phyloP scores from a whole-genome alignment of 2,113 vertebrate species.

The Patagioenas fasciata region DNA sequence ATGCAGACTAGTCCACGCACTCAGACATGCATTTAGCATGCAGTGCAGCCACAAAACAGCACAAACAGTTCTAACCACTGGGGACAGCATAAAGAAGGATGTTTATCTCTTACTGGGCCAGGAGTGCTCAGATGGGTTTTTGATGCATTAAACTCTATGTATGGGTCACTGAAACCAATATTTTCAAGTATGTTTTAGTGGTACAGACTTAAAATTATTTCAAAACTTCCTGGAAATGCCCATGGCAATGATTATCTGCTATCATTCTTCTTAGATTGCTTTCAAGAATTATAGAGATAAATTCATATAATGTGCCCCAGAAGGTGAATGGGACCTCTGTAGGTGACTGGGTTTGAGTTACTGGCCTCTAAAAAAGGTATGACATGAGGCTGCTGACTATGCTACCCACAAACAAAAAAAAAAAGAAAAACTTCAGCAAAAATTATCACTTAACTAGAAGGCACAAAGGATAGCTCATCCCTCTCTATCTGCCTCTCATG shows the following conservation, averaged over 20 bases:
- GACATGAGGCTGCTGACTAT: not conserved
- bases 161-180: not conserved
- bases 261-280: not conserved
- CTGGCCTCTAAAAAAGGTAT: not conserved
- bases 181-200: not conserved
- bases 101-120: not conserved
- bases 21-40: not conserved
- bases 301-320: not conserved
- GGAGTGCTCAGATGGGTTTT: not conserved
- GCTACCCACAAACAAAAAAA: not conserved
- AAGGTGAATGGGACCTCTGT: not conserved
- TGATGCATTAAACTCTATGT: not conserved
- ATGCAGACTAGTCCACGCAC: not conserved
- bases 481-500: not conserved
- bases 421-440: not conserved
- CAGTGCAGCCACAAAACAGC: not conserved
- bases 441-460: not conserved
- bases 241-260: not conserved
- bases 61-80: not conserved
- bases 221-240: not conserved
- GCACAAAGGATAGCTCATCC: not conserved
- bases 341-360: not conserved
- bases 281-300: not conserved
- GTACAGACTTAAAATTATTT: not conserved
- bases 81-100: not conserved